These are phyloP conservation scores for Chlamydotis undulata DNA, from an alignment of 2,113 vertebrate species.

Conservation along the genomic window DNA sequence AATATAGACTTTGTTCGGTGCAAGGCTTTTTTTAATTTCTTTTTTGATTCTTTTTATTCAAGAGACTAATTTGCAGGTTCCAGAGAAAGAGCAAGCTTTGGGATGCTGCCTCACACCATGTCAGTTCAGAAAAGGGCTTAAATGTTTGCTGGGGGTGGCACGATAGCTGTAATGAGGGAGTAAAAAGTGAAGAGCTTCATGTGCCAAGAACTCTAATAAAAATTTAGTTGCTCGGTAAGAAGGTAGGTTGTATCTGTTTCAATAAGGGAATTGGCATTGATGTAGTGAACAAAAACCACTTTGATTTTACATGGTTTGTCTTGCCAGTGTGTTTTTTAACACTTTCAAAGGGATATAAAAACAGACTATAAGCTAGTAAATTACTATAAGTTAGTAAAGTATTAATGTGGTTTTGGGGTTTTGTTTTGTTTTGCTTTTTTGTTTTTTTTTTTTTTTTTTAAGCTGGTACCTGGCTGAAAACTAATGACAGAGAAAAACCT, in stretches of 20 bases:
- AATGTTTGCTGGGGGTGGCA: neutral
- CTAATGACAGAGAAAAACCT: neutral
- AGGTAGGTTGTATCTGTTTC: neutral
- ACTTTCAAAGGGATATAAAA: neutral
- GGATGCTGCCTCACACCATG: neutral
- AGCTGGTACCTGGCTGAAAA: conserved; percentile 4
- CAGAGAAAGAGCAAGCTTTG: neutral
- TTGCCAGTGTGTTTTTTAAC: neutral
- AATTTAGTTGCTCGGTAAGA: neutral
- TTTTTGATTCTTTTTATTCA: neutral
- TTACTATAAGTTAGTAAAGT: neutral
- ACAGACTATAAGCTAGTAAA: neutral
- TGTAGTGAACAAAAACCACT: neutral
- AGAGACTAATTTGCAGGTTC: neutral
- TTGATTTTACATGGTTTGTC: neutral
- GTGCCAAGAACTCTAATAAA: neutral
- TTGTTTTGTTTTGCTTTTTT: neutral
- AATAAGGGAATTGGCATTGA: neutral
- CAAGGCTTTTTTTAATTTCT: neutral
- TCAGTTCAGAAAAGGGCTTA: neutral
- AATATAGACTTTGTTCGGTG: conserved; percentile 1
- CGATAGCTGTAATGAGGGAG: neutral
- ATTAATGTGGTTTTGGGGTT: neutral
- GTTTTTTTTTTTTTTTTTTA: neutral
- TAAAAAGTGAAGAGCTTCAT: neutral